Base-by-base conservation (phyloP, 2,888 invertebrate genomes). In the Liopterus haemorrhoidalis region DNA sequence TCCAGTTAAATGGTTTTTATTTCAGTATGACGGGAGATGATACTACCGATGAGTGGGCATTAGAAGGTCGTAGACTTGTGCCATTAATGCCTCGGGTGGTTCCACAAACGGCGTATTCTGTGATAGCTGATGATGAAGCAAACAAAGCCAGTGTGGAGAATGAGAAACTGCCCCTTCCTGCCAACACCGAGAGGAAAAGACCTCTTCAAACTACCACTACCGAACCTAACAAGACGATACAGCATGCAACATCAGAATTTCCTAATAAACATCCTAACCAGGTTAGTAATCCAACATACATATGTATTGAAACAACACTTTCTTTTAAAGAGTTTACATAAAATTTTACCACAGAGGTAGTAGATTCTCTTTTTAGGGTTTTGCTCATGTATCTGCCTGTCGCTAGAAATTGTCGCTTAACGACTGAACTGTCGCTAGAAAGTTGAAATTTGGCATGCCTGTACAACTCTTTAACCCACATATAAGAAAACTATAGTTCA, bases 71-170 rank as follows among this genome's bases (percentile, higher is more conserved):
- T 24, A 75, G 93, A 57, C 70, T 82, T 49, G 80, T 90, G 57
- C 91, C 93, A 2, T 70, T 92, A 33, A 71, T 93, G 69, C 86
- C 90, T 4, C 75, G 92, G 48, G 78, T 85, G n/a, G 78, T 85
- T 40, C 85, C 91, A 5, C 87, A 89, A 61, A 90, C 91, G 4
- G 83, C 84, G 25, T 85, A 87, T 63, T 84, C 87, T 47, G 80
- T 82, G 50, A 74, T 90, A 54, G 91, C 92, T 9, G 89, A 90
- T 66, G 83, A 81, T 64, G 78, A 82, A 39, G 85, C 87, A 0
- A 74, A 79, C 50, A 69, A 73, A 44, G 76, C 80, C 36, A 75
- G 74, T 49, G 74, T 74, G 55, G 79, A 78, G 55, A 85, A 85
- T 64, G 74, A 72, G 46, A 74, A 73, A 56, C 64, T 78, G 56